A percentile compares a stretch with the other conserved stretches of the same genome.
Evolutionary conservation across 2,797 vertebrate genomes (phyloP).

Genomic region (Silurus aristotelis): DNA sequence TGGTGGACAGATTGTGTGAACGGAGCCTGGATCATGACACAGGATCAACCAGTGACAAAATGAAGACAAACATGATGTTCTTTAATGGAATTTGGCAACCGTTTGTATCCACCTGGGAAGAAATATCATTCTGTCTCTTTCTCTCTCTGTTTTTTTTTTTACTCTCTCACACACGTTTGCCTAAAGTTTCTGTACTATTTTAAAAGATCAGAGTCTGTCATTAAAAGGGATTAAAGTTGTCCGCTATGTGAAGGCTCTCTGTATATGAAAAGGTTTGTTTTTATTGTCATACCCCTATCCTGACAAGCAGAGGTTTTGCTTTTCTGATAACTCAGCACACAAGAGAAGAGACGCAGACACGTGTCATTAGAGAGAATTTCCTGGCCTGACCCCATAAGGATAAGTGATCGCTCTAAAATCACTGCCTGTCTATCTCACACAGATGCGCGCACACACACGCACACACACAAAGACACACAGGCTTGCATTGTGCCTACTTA

Average conservation of each 20-base stretch:
- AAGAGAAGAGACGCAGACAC: slow-evolving; percentile 59
- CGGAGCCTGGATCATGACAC: slow-evolving; percentile 23
- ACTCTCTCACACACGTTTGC: neutral
- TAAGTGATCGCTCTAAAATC: slow-evolving; percentile 60
- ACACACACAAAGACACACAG: slow-evolving; percentile 56
- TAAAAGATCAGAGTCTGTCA: slow-evolving; percentile 49
- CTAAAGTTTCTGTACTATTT: slow-evolving; percentile 21
- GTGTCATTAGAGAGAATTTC: slow-evolving; percentile 69
- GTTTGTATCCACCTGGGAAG: slow-evolving; percentile 66
- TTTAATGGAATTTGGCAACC: slow-evolving; percentile 70
- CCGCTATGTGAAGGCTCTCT: slow-evolving; percentile 21
- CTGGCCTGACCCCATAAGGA: slow-evolving; percentile 70
- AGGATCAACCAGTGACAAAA: slow-evolving; percentile 53
- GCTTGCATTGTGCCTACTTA: slow-evolving; percentile 70
- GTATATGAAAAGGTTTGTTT: slow-evolving; percentile 14
- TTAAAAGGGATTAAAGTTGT: slow-evolving; percentile 48
- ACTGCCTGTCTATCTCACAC: slow-evolving; percentile 54
- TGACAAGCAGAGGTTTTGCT: slow-evolving; percentile 36
- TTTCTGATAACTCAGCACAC: slow-evolving; percentile 53
- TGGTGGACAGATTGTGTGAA: neutral
- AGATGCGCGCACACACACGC: slow-evolving; percentile 4
- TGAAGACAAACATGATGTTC: slow-evolving; percentile 21
- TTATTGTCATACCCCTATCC: slow-evolving; percentile 20
- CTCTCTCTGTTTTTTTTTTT: slow-evolving; percentile 19
- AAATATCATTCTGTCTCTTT: slow-evolving; percentile 50